phyloP scores from a whole-genome alignment of 2,113 vertebrate genomes.

The Epinephelus cyanopodus region DNA sequence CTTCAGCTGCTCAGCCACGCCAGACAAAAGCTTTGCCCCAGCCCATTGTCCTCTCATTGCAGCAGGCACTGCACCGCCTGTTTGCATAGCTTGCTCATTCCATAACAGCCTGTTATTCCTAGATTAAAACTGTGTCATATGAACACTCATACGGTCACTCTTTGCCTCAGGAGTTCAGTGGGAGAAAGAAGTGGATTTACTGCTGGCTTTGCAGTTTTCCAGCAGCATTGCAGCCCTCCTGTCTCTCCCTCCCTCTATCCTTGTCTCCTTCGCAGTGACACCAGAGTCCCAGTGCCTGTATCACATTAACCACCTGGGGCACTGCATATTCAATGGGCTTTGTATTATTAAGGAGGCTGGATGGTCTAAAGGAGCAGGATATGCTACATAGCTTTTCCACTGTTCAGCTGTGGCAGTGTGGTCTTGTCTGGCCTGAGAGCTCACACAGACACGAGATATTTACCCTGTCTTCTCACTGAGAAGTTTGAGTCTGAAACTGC shows the following conservation, averaged over 20 bases:
- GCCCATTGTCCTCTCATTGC: conserved; percentile 38
- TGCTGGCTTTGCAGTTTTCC: conserved; percentile 53
- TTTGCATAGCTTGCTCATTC: background rate
- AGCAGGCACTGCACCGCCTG: conserved; percentile 34
- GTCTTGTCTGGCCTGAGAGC: background rate
- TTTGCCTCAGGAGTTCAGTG: background rate
- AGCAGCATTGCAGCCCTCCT: conserved; percentile 27
- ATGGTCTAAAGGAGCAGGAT: conserved; percentile 22
- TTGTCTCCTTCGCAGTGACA: conserved; percentile 65
- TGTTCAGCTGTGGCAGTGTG: conserved; percentile 25
- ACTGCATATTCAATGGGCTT: conserved; percentile 70
- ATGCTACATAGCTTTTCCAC: background rate
- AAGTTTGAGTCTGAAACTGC: background rate
- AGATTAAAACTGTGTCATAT: background rate
- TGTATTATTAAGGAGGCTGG: conserved; percentile 77
- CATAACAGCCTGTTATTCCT: background rate
- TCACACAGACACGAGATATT: background rate
- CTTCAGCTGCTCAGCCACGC: background rate
- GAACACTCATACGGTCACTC: background rate
- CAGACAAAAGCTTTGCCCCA: conserved; percentile 48
- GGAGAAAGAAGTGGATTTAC: background rate
- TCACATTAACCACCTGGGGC: conserved; percentile 63
- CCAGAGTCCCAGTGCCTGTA: conserved; percentile 61
- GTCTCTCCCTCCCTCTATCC: too few species aligned
- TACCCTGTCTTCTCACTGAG: background rate